phyloP scores from a whole-genome alignment of 2,888 invertebrate genomes.

The Rotaria magnacalcarata region DNA sequence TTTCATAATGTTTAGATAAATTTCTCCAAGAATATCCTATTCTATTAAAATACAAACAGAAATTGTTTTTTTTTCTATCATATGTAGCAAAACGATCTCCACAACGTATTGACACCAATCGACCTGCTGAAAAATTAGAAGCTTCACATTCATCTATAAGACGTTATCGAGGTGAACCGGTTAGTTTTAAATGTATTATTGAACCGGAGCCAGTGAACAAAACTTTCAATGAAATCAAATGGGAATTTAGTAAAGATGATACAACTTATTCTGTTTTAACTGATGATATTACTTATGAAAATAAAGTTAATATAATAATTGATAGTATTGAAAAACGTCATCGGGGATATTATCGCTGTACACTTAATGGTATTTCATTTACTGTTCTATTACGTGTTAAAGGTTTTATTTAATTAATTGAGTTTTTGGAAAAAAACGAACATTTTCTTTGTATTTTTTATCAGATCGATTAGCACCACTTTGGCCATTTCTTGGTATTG shows the following conservation, averaged over 20 bases:
- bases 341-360: not conserved
- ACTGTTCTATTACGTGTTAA: not conserved
- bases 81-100: not conserved
- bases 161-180: not conserved
- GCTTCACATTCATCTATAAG: not conserved
- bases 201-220: not conserved
- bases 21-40: too few relatives aligned
- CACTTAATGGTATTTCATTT: not conserved
- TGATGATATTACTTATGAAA: too few relatives aligned
- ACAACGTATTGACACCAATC: not conserved
- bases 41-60: too few relatives aligned
- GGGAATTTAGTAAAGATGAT: not conserved
- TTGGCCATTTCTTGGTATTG: conserved; percentile 34
- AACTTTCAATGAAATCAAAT: not conserved
- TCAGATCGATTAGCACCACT: conserved; percentile 20
- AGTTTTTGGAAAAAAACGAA: too few relatives aligned
- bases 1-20: too few relatives aligned
- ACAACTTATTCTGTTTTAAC: not conserved
- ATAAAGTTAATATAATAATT: not conserved
- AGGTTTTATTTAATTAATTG: not conserved
- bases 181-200: not conserved
- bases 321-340: not conserved
- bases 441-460: not conserved
- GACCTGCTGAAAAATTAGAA: not conserved
- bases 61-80: not conserved